Conservation (phyloP, 2,113 vertebrate species). For the Periophthalmodon schlosseri region DNA sequence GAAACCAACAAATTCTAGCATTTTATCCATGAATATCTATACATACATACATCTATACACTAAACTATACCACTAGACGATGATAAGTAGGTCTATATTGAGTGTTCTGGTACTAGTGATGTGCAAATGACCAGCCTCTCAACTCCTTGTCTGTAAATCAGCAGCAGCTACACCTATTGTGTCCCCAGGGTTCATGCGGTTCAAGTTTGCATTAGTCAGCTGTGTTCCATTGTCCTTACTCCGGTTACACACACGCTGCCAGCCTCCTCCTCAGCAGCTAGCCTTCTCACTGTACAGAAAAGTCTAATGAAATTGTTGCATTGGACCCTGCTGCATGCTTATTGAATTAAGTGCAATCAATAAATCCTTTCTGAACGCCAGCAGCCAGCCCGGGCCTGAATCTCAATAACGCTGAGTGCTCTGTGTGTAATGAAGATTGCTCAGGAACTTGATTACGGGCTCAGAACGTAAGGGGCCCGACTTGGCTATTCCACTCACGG, state of each 20-base stretch:
- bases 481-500: constrained; percentile 47
- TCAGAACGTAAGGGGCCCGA: constrained; percentile 44
- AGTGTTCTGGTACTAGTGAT: background rate
- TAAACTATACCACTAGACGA: background rate
- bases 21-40: too few relatives aligned
- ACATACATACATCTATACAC: too few relatives aligned
- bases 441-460: constrained; percentile 76
- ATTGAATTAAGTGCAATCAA: constrained; percentile 84
- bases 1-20: too few relatives aligned
- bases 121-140: constrained; percentile 10
- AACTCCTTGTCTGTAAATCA: constrained; percentile 8
- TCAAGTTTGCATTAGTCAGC: constrained; percentile 6
- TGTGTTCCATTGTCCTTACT: constrained; percentile 32
- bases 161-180: background rate
- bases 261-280: constrained; percentile 9
- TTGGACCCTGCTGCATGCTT: constrained; percentile 73
- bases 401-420: constrained; percentile 80
- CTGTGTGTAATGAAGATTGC: constrained; percentile 79
- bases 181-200: background rate
- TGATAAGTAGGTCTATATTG: background rate
- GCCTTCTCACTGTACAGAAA: constrained; percentile 53
- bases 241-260: constrained; percentile 27
- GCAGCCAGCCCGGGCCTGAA: constrained; percentile 64
- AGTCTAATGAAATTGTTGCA: constrained; percentile 74
- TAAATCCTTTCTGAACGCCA: constrained; percentile 76